Evolutionary conservation across 2,113 vertebrate genomes (phyloP).

Genomic region (Plestiodon gilberti): DNA sequence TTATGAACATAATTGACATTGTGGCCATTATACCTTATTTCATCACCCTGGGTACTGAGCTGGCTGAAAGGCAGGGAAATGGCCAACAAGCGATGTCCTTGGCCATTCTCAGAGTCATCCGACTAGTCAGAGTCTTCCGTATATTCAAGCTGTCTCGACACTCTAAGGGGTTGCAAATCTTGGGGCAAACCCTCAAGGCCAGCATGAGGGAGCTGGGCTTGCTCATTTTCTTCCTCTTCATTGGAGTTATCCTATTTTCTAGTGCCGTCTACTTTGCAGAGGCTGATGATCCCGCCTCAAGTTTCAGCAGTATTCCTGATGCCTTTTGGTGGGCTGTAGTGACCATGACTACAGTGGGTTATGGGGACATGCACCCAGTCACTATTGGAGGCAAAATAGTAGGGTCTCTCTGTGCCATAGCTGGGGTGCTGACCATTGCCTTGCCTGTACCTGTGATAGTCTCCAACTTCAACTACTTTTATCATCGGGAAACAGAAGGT

Average conservation of each 20-base stretch:
- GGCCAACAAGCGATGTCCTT: conserved; percentile 98
- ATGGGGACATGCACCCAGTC: conserved; percentile 97
- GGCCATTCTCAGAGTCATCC: conserved; percentile 94
- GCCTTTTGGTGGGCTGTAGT: conserved; percentile 99
- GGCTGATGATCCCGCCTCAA: conserved; percentile 92
- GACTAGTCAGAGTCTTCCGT: conserved; percentile 92
- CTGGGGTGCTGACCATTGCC: conserved; percentile 95
- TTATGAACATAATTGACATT: conserved; percentile 99
- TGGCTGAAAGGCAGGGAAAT: conserved; percentile 92
- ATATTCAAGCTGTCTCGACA: conserved; percentile 98
- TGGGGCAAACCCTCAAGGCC: conserved; percentile 96
- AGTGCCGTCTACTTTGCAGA: conserved; percentile 97
- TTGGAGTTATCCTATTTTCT: conserved; percentile 96
- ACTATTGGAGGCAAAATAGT: conserved; percentile 98
- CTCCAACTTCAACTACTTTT: conserved; percentile 99
- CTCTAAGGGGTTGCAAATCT: conserved; percentile 96
- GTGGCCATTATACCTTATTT: conserved; percentile 99
- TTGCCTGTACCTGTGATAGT: conserved; percentile 97
- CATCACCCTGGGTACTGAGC: conserved; percentile 95
- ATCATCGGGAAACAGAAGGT: conserved; percentile 95
- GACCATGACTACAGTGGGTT: conserved; percentile 98
- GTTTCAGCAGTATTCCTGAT: conserved; percentile 95
- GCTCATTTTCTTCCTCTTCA: conserved; percentile 97
- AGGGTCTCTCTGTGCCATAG: conserved; percentile 95
- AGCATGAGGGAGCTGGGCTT: conserved; percentile 94